A percentile compares a stretch with the other conserved stretches of the same genome.
Evolutionary conservation across 2,888 invertebrate genomes (phyloP).

Genomic region (Mystacides longicornis): DNA sequence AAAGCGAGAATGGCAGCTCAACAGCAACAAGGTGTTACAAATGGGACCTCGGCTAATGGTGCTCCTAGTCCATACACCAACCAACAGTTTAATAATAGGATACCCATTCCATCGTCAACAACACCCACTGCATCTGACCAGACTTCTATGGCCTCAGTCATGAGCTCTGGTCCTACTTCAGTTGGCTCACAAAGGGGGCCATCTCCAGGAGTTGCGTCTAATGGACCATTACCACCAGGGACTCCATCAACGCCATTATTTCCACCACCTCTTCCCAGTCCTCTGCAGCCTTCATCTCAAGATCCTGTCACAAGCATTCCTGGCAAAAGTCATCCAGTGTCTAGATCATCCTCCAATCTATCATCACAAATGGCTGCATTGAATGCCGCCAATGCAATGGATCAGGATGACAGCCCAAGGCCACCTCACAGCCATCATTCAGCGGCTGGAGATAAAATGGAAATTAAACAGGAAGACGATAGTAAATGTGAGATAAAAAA

Average conservation of each 20-base stretch:
- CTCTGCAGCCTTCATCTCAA: slow-evolving; percentile 44
- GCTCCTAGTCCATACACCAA: slow-evolving; percentile 53
- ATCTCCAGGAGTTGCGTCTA: slow-evolving; percentile 35
- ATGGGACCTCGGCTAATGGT: slow-evolving; percentile 33
- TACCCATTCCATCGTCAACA: slow-evolving; percentile 43
- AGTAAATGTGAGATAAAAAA: slow-evolving; percentile 54
- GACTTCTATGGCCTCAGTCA: slow-evolving; percentile 30
- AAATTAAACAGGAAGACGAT: slow-evolving; percentile 60
- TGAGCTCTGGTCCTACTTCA: slow-evolving; percentile 36
- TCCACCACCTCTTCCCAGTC: slow-evolving; percentile 53
- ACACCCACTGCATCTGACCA: slow-evolving; percentile 35
- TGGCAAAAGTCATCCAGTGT: slow-evolving; percentile 38
- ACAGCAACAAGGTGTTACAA: slow-evolving; percentile 32
- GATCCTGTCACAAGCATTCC: slow-evolving; percentile 26
- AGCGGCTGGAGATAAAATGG: slow-evolving; percentile 53
- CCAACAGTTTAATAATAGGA: slow-evolving; percentile 35
- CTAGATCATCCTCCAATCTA: slow-evolving; percentile 47
- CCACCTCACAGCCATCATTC: slow-evolving; percentile 37
- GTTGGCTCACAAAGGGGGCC: slow-evolving; percentile 45
- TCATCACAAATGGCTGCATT: slow-evolving; percentile 69
- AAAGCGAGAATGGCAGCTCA: slow-evolving; percentile 48
- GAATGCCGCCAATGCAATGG: slow-evolving; percentile 59
- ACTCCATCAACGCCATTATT: slow-evolving; percentile 55
- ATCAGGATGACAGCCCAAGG: slow-evolving; percentile 55
- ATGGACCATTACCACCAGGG: slow-evolving; percentile 44